Base-by-base conservation (phyloP, 1,140 invertebrate species). In the Proctacanthus coquilletti region DNA sequence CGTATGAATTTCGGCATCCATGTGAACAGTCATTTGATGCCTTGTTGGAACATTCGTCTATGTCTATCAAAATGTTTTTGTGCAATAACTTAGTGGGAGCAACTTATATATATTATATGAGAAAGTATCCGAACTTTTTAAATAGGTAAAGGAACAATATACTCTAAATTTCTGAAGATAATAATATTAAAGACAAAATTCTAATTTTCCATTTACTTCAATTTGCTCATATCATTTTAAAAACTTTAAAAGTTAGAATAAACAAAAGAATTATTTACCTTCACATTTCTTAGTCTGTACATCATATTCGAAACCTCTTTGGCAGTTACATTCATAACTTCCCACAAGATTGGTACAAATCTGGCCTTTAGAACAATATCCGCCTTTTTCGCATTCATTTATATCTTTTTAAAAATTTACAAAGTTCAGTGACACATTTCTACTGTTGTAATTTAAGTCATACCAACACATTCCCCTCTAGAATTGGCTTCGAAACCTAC, bases 21-120 rank as follows among this genome's bases (percentile, higher is more conserved):
- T 35, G 34, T 9, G 34, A 35, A 17, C 34, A 35, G 17, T 35
- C 20, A 13, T 35, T 9, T 8, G 15, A 8, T 10, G 9, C 9
- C 8, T 9, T 9, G 31, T 9, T 15, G 15, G 31, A 10, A 15
- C 31, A 33, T 15, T 33, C 31, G 15, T 33, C 15, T 9, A 33
- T 33, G 15, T 33, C 31, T 33, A 10, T 33, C 8, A 15, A 33
- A n/a, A n/a, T n/a, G n/a, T n/a, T n/a, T n/a, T n/a, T n/a, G n/a
- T n/a, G n/a, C n/a, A n/a, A n/a, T n/a, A n/a, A n/a, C n/a, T n/a
- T n/a, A n/a, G n/a, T n/a, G n/a, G n/a, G n/a, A n/a, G n/a, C n/a
- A n/a, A n/a, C n/a, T n/a, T n/a, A n/a, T n/a, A n/a, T n/a, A n/a
- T n/a, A n/a, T n/a, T n/a, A n/a, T n/a, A n/a, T n/a, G n/a, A n/a